Evolutionary conservation across 2,888 invertebrate genomes (phyloP).

Genomic region (Apamea monoglypha): DNA sequence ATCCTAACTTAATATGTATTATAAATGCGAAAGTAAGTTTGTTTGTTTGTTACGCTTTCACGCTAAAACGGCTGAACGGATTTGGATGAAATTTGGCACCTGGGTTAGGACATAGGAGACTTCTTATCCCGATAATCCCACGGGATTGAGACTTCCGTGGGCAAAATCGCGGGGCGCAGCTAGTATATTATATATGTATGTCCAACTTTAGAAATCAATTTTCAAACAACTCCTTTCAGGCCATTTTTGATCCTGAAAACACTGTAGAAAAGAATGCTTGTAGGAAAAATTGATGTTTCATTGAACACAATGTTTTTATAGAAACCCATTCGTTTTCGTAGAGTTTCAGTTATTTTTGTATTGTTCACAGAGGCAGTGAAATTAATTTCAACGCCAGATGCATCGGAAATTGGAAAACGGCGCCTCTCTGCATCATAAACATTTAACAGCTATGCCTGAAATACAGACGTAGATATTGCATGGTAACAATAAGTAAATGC

Average conservation of each 20-base stretch:
- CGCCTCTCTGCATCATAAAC: constrained; percentile 5
- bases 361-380: constrained; percentile 28
- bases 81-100: too few relatives aligned
- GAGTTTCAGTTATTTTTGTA: constrained; percentile 19
- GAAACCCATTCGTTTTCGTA: background rate
- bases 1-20: background rate
- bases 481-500: background rate
- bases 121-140: too few relatives aligned
- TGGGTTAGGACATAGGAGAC: too few relatives aligned
- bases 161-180: too few relatives aligned
- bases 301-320: background rate
- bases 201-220: background rate
- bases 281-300: background rate
- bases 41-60: too few relatives aligned
- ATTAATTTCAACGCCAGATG: constrained; percentile 40
- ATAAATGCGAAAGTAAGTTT: too few relatives aligned
- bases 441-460: background rate
- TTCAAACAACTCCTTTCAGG: background rate
- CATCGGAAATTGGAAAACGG: constrained; percentile 49
- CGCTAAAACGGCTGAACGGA: too few relatives aligned
- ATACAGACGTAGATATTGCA: background rate
- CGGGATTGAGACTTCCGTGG: too few relatives aligned
- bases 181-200: background rate
- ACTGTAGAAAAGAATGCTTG: background rate
- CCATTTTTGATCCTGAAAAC: background rate